Conservation (phyloP, 2,797 vertebrate genomes). For the Paramormyrops hopkinsi region DNA sequence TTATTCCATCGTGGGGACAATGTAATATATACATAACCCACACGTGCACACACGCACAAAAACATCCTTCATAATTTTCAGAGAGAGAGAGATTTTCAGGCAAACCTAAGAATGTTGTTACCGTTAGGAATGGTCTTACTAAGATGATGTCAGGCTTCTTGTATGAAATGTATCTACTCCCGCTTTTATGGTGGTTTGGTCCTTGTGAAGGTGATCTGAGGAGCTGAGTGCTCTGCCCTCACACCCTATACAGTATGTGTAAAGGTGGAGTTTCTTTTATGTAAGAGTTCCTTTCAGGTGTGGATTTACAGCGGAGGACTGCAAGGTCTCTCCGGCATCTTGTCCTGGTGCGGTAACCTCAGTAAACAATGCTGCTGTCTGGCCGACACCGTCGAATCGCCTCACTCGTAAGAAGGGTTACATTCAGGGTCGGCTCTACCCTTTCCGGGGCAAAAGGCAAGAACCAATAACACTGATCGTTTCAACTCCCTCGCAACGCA, state of each 20-base stretch:
- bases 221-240: slow-evolving; percentile 32
- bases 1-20: neutral
- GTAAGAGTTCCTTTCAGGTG: slow-evolving; percentile 5
- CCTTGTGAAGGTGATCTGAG: slow-evolving; percentile 46
- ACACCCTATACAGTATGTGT: slow-evolving; percentile 17
- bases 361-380: neutral
- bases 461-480: neutral
- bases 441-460: neutral
- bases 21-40: neutral
- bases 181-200: slow-evolving; percentile 53
- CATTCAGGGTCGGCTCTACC: neutral
- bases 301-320: neutral
- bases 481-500: neutral
- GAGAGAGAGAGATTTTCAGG: neutral
- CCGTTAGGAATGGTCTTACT: slow-evolving; percentile 45
- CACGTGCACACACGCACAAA: neutral
- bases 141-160: slow-evolving; percentile 49
- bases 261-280: slow-evolving; percentile 28
- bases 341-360: neutral
- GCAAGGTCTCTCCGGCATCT: neutral
- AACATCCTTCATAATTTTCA: neutral
- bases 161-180: slow-evolving; percentile 54
- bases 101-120: neutral
- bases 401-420: neutral
- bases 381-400: neutral